Percentiles rank a stretch among this genome's conserved stretches.
These are phyloP conservation scores for Muricea muricata DNA, from an alignment of 92 coral and sea anemone species.

Conservation along the genomic window DNA sequence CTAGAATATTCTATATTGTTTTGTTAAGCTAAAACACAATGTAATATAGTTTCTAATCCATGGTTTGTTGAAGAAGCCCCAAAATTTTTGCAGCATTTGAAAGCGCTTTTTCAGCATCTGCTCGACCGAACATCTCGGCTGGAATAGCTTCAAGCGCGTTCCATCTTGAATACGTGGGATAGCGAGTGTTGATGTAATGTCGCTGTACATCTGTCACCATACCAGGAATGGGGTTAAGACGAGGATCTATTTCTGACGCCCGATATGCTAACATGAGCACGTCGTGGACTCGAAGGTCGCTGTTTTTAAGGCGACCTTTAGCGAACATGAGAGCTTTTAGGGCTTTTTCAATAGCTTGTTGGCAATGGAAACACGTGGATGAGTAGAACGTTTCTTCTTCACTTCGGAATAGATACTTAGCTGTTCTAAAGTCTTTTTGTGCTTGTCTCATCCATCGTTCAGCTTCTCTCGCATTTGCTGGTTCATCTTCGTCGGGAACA, in stretches of 20 bases:
- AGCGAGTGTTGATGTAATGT: slow-evolving; percentile 22
- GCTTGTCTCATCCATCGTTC: slow-evolving; percentile 80
- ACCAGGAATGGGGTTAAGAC: neutral
- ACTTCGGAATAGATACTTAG: slow-evolving; percentile 64
- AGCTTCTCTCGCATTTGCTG: slow-evolving; percentile 39
- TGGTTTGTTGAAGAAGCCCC: slow-evolving; percentile 4
- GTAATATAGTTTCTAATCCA: neutral
- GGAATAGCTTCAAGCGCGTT: neutral
- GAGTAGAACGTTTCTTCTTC: slow-evolving; percentile 51
- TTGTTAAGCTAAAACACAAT: neutral
- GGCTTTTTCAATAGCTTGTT: slow-evolving; percentile 86
- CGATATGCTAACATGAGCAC: slow-evolving; percentile 15
- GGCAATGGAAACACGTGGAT: slow-evolving; percentile 85
- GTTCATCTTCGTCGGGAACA: slow-evolving; percentile 11
- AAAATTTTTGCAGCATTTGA: slow-evolving; percentile 12
- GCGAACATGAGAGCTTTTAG: slow-evolving; percentile 81
- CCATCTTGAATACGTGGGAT: slow-evolving; percentile 6
- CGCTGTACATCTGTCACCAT: neutral
- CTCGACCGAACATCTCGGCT: neutral
- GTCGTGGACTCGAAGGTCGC: slow-evolving; percentile 9
- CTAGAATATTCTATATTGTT: no score
- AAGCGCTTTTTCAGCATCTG: slow-evolving; percentile 6
- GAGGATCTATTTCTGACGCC: neutral
- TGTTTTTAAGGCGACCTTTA: slow-evolving; percentile 8
- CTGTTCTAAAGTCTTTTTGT: slow-evolving; percentile 75